Conservation (phyloP, 2,888 invertebrate genomes). For the Xestia xanthographa region DNA sequence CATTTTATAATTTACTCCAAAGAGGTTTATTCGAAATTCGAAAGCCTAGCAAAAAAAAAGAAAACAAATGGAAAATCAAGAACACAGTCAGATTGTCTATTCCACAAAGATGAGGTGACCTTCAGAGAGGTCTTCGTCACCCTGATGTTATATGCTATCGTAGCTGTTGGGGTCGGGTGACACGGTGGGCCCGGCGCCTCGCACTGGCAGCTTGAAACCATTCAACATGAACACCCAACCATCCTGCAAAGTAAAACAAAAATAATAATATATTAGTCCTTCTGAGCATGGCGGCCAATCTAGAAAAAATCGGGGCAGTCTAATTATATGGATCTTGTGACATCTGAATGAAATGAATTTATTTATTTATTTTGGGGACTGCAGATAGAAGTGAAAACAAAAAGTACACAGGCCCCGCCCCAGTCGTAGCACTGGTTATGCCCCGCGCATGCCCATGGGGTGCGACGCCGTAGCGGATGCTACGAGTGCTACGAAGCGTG, state of each 20-base stretch:
- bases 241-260: conserved; percentile 89
- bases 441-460: too few relatives aligned
- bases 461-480: too few relatives aligned
- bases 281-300: background rate
- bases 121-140: conserved; percentile 76
- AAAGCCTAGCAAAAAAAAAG: conserved; percentile 40
- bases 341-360: too few relatives aligned
- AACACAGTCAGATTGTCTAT: conserved; percentile 69
- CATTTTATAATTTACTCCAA: background rate
- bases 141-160: conserved; percentile 89
- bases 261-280: background rate
- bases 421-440: too few relatives aligned
- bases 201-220: conserved; percentile 90
- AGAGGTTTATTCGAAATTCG: conserved; percentile 5
- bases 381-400: too few relatives aligned
- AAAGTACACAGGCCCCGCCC: too few relatives aligned
- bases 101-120: conserved; percentile 84
- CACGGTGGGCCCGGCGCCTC: conserved; percentile 77
- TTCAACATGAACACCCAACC: conserved; percentile 91
- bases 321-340: too few relatives aligned
- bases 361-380: too few relatives aligned
- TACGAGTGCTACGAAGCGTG: too few relatives aligned
- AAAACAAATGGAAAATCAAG: conserved; percentile 44
- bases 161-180: conserved; percentile 88
- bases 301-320: too few relatives aligned